Conservation (phyloP, 2,888 invertebrate species). For the Bugula neritina region DNA sequence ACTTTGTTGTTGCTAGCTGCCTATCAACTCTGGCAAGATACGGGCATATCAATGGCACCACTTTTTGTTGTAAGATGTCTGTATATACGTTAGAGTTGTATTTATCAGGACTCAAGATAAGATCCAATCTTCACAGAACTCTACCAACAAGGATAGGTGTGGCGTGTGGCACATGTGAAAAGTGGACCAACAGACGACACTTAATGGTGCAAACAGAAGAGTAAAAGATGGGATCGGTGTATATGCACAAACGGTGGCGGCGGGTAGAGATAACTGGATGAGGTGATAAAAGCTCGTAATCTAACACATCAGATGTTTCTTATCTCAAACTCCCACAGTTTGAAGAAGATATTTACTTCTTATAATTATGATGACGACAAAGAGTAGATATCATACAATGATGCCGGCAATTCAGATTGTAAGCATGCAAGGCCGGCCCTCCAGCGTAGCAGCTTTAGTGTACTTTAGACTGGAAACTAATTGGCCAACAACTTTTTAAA, state of each 20-base stretch:
- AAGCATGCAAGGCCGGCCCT: no score
- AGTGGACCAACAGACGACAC: no score
- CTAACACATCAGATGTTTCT: conserved; percentile 19
- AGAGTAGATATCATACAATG: neutral
- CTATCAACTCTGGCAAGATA: conserved; percentile 14
- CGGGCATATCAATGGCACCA: neutral
- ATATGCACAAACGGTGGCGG: no score
- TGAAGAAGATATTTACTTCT: neutral
- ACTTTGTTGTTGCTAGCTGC: conserved; percentile 25
- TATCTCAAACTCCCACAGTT: conserved; percentile 8
- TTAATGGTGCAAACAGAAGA: no score
- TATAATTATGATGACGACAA: neutral
- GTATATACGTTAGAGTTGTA: neutral
- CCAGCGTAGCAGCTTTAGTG: no score
- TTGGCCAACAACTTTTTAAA: no score
- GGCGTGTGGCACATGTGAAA: neutral
- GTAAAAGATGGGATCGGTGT: no score
- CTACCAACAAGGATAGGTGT: no score
- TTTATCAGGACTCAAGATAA: neutral
- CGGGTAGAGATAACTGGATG: no score
- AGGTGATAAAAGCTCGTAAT: neutral
- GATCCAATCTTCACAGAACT: no score
- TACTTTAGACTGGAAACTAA: no score
- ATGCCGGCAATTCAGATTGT: no score
- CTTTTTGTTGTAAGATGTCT: neutral